A percentile compares a stretch with the other conserved stretches of the same genome.
Evolutionary conservation across 2,888 invertebrate genomes (phyloP).

Genomic region (Perithous albicinctus): DNA sequence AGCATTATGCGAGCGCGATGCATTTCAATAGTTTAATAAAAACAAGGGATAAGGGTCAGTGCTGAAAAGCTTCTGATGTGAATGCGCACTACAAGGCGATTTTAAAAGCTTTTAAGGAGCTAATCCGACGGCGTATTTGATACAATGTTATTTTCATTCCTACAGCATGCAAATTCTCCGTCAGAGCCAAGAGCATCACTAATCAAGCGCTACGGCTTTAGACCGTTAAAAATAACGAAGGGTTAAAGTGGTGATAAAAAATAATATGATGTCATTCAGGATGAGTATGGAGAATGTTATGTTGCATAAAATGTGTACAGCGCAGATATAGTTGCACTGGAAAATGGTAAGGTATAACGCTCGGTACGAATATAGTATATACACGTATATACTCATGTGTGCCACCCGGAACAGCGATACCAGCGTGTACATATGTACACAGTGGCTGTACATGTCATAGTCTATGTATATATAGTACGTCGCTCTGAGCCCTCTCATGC

Average conservation of each 20-base stretch:
- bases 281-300: not conserved
- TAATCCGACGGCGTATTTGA: too few relatives aligned
- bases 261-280: constrained; percentile 9
- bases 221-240: constrained; percentile 47
- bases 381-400: not conserved
- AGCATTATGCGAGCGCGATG: too few relatives aligned
- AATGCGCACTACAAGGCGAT: too few relatives aligned
- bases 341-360: constrained; percentile 33
- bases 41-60: too few relatives aligned
- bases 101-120: too few relatives aligned
- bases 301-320: constrained; percentile 37
- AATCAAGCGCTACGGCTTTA: constrained; percentile 6
- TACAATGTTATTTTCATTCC: too few relatives aligned
- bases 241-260: constrained; percentile 11
- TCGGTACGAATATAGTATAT: too few relatives aligned
- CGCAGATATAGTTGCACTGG: constrained; percentile 12
- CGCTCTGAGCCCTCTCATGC: constrained; percentile 29
- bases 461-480: constrained; percentile 42
- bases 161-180: too few relatives aligned
- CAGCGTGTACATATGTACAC: constrained; percentile 24
- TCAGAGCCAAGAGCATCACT: too few relatives aligned
- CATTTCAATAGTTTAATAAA: too few relatives aligned
- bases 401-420: not conserved
- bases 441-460: constrained; percentile 7
- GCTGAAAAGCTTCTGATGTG: too few relatives aligned